Evolutionary conservation across 2,888 invertebrate species (phyloP), one percentile per base, ranked within the genome.

Genomic region (Macrophya alboannulata): DNA sequence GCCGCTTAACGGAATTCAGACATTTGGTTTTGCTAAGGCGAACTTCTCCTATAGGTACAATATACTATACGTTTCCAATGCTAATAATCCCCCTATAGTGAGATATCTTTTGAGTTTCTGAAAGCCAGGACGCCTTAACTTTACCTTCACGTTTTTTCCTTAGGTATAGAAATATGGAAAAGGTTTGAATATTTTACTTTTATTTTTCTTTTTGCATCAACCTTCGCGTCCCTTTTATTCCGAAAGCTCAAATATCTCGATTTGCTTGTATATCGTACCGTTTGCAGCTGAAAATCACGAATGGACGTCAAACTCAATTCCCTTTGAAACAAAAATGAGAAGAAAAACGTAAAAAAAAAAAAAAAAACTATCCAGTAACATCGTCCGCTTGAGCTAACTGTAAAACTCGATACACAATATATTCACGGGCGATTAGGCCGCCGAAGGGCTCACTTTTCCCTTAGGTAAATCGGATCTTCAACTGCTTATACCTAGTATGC

Each of bases 1-100:
- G 90, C 45, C 8, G 12, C 62, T 79, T 82, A 76, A 62, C 81
- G 62, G 25, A 81, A 81, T 81, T 81, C 8, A 81, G 40, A 62
- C 81, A 81, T 59, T 81, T 62, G 62, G 62, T 81, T 62, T 51
- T n/a, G 17, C 77, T 6, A 77, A 10, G 21, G 51, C 10, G 37
- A 76, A 76, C 15, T 77, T 31, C 21, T n/a, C 43, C 65, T 31
- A 68, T 68, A 72, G 62, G 55, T 31, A 31, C 31, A 31, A 3
- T 62, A 21, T 21, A 15, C 48, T 25, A 15, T 59, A 43, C 43
- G 15, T n/a, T 10, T 4, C 62, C 10, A 21, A 25, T 4, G 81
- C 62, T 81, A 62, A 81, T 81, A 59, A 62, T 62, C 62, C 21
- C 21, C 3, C n/a, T 21, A 43, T 74, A 4, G 45, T 74, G 45